A percentile compares a stretch with the other conserved stretches of the same genome.
Evolutionary conservation across 2,888 invertebrate species (phyloP).

Genomic region (Petrophora chlorosata): DNA sequence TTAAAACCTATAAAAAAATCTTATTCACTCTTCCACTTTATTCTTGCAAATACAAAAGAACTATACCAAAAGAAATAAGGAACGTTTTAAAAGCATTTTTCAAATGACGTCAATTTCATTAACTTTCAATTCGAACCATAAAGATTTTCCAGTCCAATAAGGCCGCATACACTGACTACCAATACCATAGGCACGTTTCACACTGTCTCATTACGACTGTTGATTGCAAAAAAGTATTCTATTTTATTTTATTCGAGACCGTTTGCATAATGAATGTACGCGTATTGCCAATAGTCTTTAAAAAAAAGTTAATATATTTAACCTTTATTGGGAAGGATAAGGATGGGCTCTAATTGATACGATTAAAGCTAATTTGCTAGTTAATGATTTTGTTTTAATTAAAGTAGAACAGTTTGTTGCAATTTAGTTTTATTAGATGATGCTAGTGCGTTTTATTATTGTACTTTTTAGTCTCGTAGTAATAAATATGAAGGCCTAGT

Average conservation of each 20-base stretch:
- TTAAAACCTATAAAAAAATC: too few species aligned
- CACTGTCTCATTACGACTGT: slow-evolving; percentile 57
- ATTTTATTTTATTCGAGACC: slow-evolving; percentile 52
- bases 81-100: too few species aligned
- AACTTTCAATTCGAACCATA: not conserved
- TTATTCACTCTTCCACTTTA: too few species aligned
- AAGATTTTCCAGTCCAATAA: slow-evolving; percentile 9
- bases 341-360: slow-evolving; percentile 28
- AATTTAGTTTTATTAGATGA: slow-evolving; percentile 13
- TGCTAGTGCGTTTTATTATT: not conserved
- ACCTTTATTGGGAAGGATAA: slow-evolving; percentile 32
- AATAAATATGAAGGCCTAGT: slow-evolving; percentile 2
- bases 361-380: slow-evolving; percentile 24
- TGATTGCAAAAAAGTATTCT: slow-evolving; percentile 46
- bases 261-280: slow-evolving; percentile 71
- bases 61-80: too few species aligned
- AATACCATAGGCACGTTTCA: slow-evolving; percentile 48
- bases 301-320: slow-evolving; percentile 30
- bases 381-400: slow-evolving; percentile 16
- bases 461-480: not conserved
- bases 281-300: slow-evolving; percentile 51
- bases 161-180: not conserved
- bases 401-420: not conserved
- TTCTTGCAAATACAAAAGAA: too few species aligned
- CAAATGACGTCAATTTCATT: slow-evolving; percentile 13